A percentile compares a stretch with the other conserved stretches of the same genome.
Conservation (phyloP, 2,888 invertebrate genomes). For the Cheilosia soror region DNA sequence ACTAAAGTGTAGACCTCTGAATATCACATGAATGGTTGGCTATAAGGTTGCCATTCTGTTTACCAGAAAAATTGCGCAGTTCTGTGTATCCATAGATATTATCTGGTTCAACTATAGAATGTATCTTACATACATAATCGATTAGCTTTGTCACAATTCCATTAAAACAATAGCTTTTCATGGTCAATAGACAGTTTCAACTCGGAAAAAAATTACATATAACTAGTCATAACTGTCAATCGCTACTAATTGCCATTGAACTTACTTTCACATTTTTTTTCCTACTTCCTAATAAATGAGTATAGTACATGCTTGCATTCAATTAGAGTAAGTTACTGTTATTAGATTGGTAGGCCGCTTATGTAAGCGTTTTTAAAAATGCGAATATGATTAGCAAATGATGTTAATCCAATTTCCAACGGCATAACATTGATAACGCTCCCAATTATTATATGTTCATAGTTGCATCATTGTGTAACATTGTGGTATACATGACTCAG, state of each 20-base stretch:
- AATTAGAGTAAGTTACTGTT: no score
- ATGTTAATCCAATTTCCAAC: no score
- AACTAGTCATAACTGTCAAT: not conserved
- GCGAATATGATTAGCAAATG: no score
- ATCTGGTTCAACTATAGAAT: not conserved
- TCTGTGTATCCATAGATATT: not conserved
- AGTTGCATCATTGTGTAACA: conserved; percentile 1
- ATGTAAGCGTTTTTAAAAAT: no score
- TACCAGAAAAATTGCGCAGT: not conserved
- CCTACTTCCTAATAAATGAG: not conserved
- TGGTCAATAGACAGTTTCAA: not conserved
- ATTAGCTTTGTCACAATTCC: not conserved
- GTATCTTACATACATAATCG: not conserved
- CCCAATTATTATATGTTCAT: not conserved
- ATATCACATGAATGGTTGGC: no score
- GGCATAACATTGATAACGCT: not conserved
- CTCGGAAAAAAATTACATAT: not conserved
- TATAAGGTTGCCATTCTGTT: no score
- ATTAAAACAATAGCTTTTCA: not conserved
- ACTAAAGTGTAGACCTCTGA: no score
- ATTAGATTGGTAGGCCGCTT: no score
- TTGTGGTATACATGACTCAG: not conserved
- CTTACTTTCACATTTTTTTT: conserved; percentile 4
- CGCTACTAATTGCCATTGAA: not conserved
- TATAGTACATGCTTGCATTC: no score